A percentile compares a stretch with the other conserved stretches of the same genome.
phyloP scores from a whole-genome alignment of 2,888 invertebrate species.

The Netelia virgata region DNA sequence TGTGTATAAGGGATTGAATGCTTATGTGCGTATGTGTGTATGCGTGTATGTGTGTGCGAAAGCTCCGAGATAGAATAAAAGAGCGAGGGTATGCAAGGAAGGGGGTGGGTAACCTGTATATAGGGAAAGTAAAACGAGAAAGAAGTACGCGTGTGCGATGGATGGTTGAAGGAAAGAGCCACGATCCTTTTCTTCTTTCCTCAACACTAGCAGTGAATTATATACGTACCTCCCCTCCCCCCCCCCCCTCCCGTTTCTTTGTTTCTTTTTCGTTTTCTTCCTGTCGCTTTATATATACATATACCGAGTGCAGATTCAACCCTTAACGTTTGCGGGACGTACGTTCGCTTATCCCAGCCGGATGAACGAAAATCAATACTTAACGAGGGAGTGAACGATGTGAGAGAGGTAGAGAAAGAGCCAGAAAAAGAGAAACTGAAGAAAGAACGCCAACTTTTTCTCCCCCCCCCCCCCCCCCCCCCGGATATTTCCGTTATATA shows the following conservation, averaged over 20 bases:
- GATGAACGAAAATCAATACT: conserved; percentile 72
- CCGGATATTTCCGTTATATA: conserved; percentile 30
- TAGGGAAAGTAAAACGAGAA: conserved; percentile 33
- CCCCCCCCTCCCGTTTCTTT: background rate
- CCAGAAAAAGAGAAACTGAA: conserved; percentile 34
- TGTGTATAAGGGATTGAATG: background rate
- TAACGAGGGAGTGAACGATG: conserved; percentile 68
- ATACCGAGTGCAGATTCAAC: conserved; percentile 40
- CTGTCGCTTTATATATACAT: conserved; percentile 1
- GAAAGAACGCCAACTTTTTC: conserved; percentile 61
- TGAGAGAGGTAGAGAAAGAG: conserved; percentile 19
- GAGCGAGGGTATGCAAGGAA: conserved; percentile 26
- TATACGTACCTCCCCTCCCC: background rate
- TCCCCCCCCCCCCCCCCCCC: conserved; percentile 18
- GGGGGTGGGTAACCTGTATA: conserved; percentile 10
- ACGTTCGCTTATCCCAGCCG: conserved; percentile 65
- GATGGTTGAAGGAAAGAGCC: conserved; percentile 52
- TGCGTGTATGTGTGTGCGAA: conserved; percentile 9
- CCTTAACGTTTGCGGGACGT: conserved; percentile 55
- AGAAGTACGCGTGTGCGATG: conserved; percentile 45
- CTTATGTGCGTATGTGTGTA: background rate
- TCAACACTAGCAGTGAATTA: conserved; percentile 21
- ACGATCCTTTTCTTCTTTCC: conserved; percentile 35
- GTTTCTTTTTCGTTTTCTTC: background rate
- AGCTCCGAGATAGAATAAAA: conserved; percentile 42